Base-by-base conservation (phyloP, 1,140 invertebrate species). In the Drosophila oshimai region DNA sequence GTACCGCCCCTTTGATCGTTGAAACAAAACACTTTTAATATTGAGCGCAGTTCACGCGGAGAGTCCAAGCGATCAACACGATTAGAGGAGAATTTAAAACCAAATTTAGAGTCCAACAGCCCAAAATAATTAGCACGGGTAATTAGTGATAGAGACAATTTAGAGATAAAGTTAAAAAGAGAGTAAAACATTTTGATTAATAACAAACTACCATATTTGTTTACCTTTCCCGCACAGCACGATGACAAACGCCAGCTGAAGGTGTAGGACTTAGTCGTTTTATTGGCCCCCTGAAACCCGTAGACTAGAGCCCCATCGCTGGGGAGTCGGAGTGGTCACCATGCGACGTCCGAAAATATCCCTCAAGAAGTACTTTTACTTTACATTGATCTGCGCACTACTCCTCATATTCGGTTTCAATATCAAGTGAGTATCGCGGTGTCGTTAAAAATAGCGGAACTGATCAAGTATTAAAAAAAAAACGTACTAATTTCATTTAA, bases 271-370 rank as follows among this genome's bases (percentile, higher is more conserved):
- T 18, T 22, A 55, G 34, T 70, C 64, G 34, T 58, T 33, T 50
- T 12, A 41, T 65, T 31, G 58, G 44, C 44, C 42, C 42, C 24
- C 22, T 17, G 13, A 28, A 28, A 33, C 12, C 51, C 15, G 42
- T 17, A 72, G 70, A 24, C 20, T 49, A 57, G 51, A 57, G 18
- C 15, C 58, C 36, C 26, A 26, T 28, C 9, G 7, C 15, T 12
- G 33, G 37, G 53, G 37, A 28, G 13, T 34, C 12, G 20, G 17
- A 24, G 33, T 46, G 47, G 10, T 74, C 78, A 83, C 29, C 64
- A 89, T 91, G 90, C 70, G 90, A 69, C 80, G 86, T 39, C 90
- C 89, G 15, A 91, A 91, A 68, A 84, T 91, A 57, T 91, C 90
- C 12, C 51, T 91, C 28, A 91, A 90, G 55, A 89, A 89, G 60